A percentile compares a stretch with the other conserved stretches of the same genome.
Evolutionary conservation across 2,113 vertebrate species (phyloP).

Genomic region (Carassius auratus): DNA sequence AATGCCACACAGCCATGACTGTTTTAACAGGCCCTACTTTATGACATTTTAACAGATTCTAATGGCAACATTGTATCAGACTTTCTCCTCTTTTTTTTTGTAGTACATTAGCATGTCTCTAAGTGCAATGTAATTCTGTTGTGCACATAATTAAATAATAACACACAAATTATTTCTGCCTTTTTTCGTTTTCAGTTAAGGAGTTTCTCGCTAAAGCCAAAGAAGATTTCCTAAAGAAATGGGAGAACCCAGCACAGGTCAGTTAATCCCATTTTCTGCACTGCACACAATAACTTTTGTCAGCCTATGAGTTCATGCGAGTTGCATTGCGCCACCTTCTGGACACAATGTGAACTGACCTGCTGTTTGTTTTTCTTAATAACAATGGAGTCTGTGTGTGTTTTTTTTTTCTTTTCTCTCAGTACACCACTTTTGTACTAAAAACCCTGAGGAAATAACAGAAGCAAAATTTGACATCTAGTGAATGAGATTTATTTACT

Average conservation of each 20-base stretch:
- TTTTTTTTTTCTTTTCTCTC: not conserved
- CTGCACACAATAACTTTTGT: not conserved
- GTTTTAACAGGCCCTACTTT: not conserved
- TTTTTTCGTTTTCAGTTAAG: constrained; percentile 78
- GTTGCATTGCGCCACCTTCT: constrained; percentile 69
- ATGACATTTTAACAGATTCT: not conserved
- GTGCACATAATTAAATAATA: not conserved
- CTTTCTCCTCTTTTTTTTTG: too few species aligned
- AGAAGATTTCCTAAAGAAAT: constrained; percentile 95
- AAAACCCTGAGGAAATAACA: not conserved
- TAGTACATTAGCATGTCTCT: too few species aligned
- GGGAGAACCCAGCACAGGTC: constrained; percentile 90
- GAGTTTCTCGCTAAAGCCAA: constrained; percentile 96
- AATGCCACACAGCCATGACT: not conserved
- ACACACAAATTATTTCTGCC: not conserved
- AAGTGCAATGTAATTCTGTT: not conserved
- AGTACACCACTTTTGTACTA: not conserved
- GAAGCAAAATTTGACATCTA: not conserved
- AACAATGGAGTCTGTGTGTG: not conserved
- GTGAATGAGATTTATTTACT: not conserved
- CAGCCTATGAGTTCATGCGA: not conserved
- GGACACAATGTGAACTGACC: constrained; percentile 45
- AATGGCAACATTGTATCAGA: too few species aligned
- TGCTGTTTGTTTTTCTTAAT: not conserved
- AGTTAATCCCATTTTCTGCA: constrained; percentile 21